Evolutionary conservation across 2,888 invertebrate species (phyloP).

Genomic region (Thysanoteuthis rhombus): DNA sequence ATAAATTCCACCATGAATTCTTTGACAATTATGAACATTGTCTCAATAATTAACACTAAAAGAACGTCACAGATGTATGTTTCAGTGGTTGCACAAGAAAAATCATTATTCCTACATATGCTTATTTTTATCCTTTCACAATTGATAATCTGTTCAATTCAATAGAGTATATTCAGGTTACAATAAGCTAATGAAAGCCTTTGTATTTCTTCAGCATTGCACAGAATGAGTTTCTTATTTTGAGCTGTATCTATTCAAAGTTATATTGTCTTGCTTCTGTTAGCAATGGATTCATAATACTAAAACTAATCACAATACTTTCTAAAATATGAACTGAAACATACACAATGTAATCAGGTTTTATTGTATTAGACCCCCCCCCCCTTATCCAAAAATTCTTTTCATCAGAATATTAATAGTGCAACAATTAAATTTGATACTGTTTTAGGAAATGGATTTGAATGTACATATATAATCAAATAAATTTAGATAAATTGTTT

Average conservation of each 20-base stretch:
- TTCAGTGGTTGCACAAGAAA: not conserved
- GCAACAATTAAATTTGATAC: conserved; percentile 12
- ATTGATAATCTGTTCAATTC: conserved; percentile 12
- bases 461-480: too few relatives aligned
- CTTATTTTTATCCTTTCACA: conserved; percentile 12
- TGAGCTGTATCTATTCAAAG: not conserved
- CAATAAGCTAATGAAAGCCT: conserved; percentile 12
- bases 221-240: conserved; percentile 12
- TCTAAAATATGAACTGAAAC: not conserved
- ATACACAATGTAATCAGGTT: conserved; percentile 12
- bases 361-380: not conserved
- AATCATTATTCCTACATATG: not conserved
- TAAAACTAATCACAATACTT: not conserved
- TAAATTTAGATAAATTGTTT: not conserved
- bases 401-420: not conserved
- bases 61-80: not conserved
- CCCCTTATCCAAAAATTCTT: not conserved
- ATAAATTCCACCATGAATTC: not conserved
- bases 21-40: not conserved
- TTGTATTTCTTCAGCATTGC: conserved; percentile 12
- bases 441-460: not conserved
- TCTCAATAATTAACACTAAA: conserved; percentile 12
- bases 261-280: not conserved
- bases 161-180: not conserved
- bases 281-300: not conserved